phyloP scores from a whole-genome alignment of 2,888 invertebrate species.

The Macrostomum cliftonense region DNA sequence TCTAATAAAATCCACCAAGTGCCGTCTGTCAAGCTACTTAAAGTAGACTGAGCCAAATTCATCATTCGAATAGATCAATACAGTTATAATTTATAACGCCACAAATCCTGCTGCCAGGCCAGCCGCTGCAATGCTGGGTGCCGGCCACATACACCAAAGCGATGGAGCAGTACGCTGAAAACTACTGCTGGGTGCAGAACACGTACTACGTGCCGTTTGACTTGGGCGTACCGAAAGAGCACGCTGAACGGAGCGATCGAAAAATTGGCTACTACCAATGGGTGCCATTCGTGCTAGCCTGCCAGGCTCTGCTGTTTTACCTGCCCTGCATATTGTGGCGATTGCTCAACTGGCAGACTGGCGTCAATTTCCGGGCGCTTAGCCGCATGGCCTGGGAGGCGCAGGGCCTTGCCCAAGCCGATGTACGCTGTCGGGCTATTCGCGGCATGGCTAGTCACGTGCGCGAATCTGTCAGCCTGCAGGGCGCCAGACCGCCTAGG shows the following conservation, averaged over 20 bases:
- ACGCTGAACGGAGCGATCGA: background rate
- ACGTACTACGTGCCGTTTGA: conserved; percentile 41
- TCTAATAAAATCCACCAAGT: too few species aligned
- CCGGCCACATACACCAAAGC: conserved; percentile 41
- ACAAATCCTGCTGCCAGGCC: conserved; percentile 51
- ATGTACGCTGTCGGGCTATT: conserved; percentile 37
- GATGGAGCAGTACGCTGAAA: conserved; percentile 42
- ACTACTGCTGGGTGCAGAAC: conserved; percentile 42
- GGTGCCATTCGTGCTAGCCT: conserved; percentile 39
- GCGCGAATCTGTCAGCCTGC: conserved; percentile 18
- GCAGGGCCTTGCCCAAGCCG: conserved; percentile 35
- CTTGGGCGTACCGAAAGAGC: conserved; percentile 27
- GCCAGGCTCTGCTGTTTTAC: conserved; percentile 40
- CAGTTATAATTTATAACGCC: too few species aligned
- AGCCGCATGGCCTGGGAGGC: conserved; percentile 21
- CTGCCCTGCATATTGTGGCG: conserved; percentile 40
- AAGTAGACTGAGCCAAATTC: too few species aligned
- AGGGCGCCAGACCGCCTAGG: conserved; percentile 8
- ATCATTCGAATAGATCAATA: too few species aligned
- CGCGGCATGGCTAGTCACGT: conserved; percentile 39
- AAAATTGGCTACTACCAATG: conserved; percentile 36
- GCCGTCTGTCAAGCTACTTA: too few species aligned
- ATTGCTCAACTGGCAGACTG: conserved; percentile 35
- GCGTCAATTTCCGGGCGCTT: conserved; percentile 23
- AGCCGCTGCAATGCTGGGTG: conserved; percentile 70